These are phyloP conservation scores for Isaurus tuberculatus DNA, from an alignment of 92 coral and sea anemone genomes.

Conservation along the genomic window DNA sequence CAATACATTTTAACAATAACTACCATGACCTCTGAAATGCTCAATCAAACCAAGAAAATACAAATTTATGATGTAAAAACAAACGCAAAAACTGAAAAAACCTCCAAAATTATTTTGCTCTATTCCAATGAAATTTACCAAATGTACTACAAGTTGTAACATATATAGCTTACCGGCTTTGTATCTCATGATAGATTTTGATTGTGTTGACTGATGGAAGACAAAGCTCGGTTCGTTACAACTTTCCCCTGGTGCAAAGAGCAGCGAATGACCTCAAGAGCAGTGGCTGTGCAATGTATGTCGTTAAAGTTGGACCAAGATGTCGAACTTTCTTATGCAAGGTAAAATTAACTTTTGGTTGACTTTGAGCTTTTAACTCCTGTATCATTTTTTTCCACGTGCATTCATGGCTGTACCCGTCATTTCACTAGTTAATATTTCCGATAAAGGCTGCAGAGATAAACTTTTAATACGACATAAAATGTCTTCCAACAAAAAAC, in stretches of 20 bases:
- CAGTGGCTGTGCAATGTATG: not conserved
- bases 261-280: not conserved
- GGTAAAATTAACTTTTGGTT: not conserved
- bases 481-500: too few relatives aligned
- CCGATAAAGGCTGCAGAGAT: too few relatives aligned
- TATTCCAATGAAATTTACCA: not conserved
- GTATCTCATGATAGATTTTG: not conserved
- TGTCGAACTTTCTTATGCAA: not conserved
- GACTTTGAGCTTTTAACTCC: too few relatives aligned
- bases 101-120: not conserved
- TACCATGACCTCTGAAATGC: too few relatives aligned
- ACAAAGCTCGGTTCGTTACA: not conserved
- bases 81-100: too few relatives aligned
- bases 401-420: too few relatives aligned
- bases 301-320: not conserved
- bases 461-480: too few relatives aligned
- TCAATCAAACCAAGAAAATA: too few relatives aligned
- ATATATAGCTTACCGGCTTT: not conserved
- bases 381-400: too few relatives aligned
- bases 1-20: too few relatives aligned
- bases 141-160: not conserved
- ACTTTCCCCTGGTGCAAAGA: not conserved
- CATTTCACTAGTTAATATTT: too few relatives aligned
- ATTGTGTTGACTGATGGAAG: constrained; percentile 11
- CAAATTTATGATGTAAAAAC: too few relatives aligned